A percentile compares a stretch with the other conserved stretches of the same genome.
These are phyloP conservation scores for Nilaparvata lugens DNA, from an alignment of 1,140 invertebrate genomes.

Conservation along the genomic window DNA sequence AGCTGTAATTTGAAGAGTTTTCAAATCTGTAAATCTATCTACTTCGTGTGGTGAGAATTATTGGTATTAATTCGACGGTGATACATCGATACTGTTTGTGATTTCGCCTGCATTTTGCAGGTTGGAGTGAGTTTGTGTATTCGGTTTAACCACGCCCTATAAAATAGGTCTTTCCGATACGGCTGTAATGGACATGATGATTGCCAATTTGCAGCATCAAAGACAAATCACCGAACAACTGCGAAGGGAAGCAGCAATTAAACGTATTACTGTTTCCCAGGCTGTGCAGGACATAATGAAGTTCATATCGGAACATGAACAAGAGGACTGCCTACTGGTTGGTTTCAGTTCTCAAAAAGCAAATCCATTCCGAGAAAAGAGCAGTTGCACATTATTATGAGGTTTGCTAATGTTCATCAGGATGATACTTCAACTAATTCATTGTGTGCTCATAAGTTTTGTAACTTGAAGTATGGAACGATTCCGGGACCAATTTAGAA, in stretches of 20 bases:
- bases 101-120: no score
- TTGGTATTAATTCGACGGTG: no score
- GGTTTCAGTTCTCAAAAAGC: constrained; percentile 93
- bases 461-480: no score
- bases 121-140: no score
- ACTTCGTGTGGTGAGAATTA: no score
- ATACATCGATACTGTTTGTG: neutral
- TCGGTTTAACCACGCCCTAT: constrained; percentile 25
- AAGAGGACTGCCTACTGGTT: constrained; percentile 90
- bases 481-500: neutral
- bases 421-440: no score
- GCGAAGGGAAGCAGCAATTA: constrained; percentile 80
- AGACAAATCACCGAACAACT: constrained; percentile 88
- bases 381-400: constrained; percentile 68
- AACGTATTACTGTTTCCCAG: constrained; percentile 76
- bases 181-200: constrained; percentile 83
- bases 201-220: constrained; percentile 84
- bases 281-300: constrained; percentile 90
- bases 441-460: no score
- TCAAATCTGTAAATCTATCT: no score
- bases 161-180: constrained; percentile 74
- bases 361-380: constrained; percentile 96
- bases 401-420: neutral
- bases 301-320: constrained; percentile 85
- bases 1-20: no score